Base-by-base conservation (phyloP, 2,888 invertebrate species). In the Eudemis profundana region DNA sequence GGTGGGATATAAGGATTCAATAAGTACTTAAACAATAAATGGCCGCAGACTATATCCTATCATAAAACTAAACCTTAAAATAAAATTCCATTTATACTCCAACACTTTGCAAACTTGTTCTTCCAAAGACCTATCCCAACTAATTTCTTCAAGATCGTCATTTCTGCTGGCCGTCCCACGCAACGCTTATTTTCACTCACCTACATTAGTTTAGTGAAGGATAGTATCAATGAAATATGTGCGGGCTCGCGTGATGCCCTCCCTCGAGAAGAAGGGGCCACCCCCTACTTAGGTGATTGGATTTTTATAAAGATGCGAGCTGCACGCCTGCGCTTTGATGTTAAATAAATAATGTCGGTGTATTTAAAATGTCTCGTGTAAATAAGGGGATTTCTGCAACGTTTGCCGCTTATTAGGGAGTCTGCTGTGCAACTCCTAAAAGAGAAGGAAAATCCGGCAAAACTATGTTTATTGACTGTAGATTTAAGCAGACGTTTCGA, bases 201-300 rank as follows among this genome's bases (percentile, higher is more conserved):
- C 89, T 82, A 85, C 90, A 89, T 90, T 90, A 90, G 89, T 87
- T 87, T 84, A 86, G 83, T 82, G 82, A 78, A 85, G 85, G 85
- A 86, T 84, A 79, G 84, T 86, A 88, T 87, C 89, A 90, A 89
- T 91, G 89, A 90, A 88, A 89, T 89, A 89, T 90, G 87, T 87
- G 86, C 78, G 74, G 65, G 84, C 74, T 89, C 82, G 87, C 90
- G 89, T 90, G 90, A 89, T 77, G 84, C 85, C 79, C 78, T 86
- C 79, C 83, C 83, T 78, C 77, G 78, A 78, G 75, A 69, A 70
- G 68, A 61, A 60, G 68, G 68, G 70, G 73, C 66, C 70, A 61
- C 75, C 79, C 74, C 72, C 74, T 75, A 90, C 87, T 89, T 90
- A 89, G 73, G 82, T 82, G 89, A 91, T 90, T 91, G 86, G 87